Conservation (phyloP, 2,888 invertebrate genomes). For the Andrena bucephala region DNA sequence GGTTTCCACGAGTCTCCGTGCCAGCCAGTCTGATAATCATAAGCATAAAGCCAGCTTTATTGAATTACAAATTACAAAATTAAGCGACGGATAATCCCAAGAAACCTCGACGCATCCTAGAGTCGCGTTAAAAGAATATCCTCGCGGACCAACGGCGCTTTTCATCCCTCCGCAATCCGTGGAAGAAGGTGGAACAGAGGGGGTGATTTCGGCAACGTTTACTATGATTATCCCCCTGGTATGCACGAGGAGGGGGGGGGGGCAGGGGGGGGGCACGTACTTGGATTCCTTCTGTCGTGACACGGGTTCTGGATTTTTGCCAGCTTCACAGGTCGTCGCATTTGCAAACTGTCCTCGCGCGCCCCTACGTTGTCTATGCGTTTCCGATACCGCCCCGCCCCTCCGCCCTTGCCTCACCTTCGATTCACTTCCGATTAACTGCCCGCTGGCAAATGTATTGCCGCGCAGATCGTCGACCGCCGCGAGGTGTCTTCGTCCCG, state of each 20-base stretch:
- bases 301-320: slow-evolving; percentile 43
- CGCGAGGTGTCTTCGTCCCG: neutral
- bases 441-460: too few relatives aligned
- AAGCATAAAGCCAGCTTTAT: too few relatives aligned
- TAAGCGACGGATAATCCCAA: too few relatives aligned
- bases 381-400: slow-evolving; percentile 19
- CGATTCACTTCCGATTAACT: neutral
- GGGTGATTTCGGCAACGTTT: slow-evolving; percentile 38
- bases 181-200: slow-evolving; percentile 3
- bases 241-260: neutral
- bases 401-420: slow-evolving; percentile 13
- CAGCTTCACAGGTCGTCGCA: slow-evolving; percentile 40
- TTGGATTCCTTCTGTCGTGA: slow-evolving; percentile 32
- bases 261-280: too few relatives aligned
- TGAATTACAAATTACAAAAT: too few relatives aligned
- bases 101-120: too few relatives aligned
- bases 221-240: slow-evolving; percentile 35
- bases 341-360: slow-evolving; percentile 23
- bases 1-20: too few relatives aligned
- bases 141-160: too few relatives aligned
- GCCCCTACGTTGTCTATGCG: slow-evolving; percentile 15
- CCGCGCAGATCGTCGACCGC: neutral
- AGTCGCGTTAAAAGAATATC: too few relatives aligned
- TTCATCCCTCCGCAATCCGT: neutral
- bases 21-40: too few relatives aligned